Evolutionary conservation across 2,888 invertebrate species (phyloP), one percentile per base, ranked within the genome.

Genomic region (Cerceris rybyensis): DNA sequence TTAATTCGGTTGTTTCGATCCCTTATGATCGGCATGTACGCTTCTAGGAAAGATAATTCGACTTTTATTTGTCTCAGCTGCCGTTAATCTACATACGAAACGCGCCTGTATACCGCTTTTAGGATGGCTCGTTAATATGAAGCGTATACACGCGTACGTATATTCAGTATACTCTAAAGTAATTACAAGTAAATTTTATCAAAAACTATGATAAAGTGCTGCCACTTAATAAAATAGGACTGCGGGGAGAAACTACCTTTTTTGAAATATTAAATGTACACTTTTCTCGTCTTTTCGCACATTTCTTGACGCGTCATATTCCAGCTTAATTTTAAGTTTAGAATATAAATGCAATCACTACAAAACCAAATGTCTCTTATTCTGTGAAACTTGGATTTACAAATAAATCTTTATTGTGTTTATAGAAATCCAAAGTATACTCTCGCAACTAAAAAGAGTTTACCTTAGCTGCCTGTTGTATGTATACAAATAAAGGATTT

Each of bases 391-490:
- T 46, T 28, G 28, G 28, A 28, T 11, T 46, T 46, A 46, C 46
- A 5, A n/a, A 50, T 50, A 50, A n/a, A 50, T 50, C 50, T 50
- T 50, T 50, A 50, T 50, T 50, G 50, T 50, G 50, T 50, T 50
- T n/a, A 50, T 50, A 50, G 50, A 13, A 7, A n/a, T 50, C 9
- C 28, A 46, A 11, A 46, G 11, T 46, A 11, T 46, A 46, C 46
- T 46, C 11, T 50, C 50, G n/a, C 9, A 50, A n/a, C n/a, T 50
- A n/a, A 50, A 7, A n/a, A 72, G 61, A 70, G 39, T 66, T 16
- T n/a, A 66, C 61, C 41, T 66, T 66, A 77, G 78, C 77, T 76
- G 77, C 77, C 77, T 66, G 46, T 42, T 61, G 43, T 52, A 14
- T 4, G 28, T 65, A 46, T 65, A 43, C 17, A 49, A 49, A 76